Evolutionary conservation across 35 echinoderm and acorn worm species (phyloP).

Genomic region (Patiria miniata): DNA sequence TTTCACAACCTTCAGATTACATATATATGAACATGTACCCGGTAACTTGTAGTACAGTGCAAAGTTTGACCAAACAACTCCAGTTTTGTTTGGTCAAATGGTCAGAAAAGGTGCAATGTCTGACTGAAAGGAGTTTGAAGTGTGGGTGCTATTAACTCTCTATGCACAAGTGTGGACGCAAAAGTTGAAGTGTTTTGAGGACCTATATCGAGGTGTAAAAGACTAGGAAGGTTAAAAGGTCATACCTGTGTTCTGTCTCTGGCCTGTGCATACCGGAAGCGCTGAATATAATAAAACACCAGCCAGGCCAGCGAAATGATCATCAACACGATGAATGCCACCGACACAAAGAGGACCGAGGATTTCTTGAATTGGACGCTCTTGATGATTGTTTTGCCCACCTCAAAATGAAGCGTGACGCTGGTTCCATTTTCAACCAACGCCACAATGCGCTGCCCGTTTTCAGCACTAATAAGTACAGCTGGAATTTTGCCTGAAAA

Average conservation of each 20-base stretch:
- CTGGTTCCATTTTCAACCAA: constrained; percentile 70
- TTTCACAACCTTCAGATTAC: too few species aligned
- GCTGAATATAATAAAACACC: constrained; percentile 98
- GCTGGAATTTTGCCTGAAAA: constrained; percentile 66
- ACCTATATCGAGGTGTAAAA: too few species aligned
- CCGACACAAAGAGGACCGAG: constrained; percentile 94
- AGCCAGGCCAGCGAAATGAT: constrained; percentile 97
- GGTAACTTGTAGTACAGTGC: too few species aligned
- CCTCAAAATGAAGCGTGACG: constrained; percentile 52
- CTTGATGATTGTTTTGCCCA: constrained; percentile 64
- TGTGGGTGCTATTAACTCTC: too few species aligned
- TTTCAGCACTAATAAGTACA: constrained; percentile 59
- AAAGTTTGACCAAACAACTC: too few species aligned
- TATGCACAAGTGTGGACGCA: too few species aligned
- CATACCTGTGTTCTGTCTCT: constrained; percentile 96
- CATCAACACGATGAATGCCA: constrained; percentile 97
- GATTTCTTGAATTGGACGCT: constrained; percentile 80
- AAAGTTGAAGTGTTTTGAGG: too few species aligned
- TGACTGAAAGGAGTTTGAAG: too few species aligned
- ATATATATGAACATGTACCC: too few species aligned
- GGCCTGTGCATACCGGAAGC: constrained; percentile 89
- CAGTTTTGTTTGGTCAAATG: too few species aligned
- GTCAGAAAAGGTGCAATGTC: too few species aligned
- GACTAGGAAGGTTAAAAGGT: too few species aligned
- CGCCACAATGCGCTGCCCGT: constrained; percentile 56